phyloP scores from a whole-genome alignment of 2,888 invertebrate species.

The Drosophila subsilvestris region DNA sequence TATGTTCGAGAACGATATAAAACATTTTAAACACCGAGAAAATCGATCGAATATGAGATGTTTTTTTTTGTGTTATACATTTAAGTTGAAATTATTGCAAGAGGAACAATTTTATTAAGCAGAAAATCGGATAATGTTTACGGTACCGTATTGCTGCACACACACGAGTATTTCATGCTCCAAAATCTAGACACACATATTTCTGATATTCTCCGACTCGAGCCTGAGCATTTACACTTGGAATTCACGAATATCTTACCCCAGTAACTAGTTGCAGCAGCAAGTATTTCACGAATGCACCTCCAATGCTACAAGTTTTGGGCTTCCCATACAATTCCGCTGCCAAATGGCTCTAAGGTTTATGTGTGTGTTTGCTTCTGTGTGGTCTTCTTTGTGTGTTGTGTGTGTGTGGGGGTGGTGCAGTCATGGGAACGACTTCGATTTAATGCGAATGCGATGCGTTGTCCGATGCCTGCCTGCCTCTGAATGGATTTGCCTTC shows the following conservation, averaged over 20 bases:
- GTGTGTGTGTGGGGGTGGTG: constrained; percentile 15
- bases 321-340: constrained; percentile 62
- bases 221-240: background rate
- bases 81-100: no score
- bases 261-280: constrained; percentile 1
- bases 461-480: constrained; percentile 44
- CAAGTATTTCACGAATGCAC: constrained; percentile 46
- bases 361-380: constrained; percentile 5
- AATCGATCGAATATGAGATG: no score
- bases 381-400: constrained; percentile 4
- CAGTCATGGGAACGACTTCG: constrained; percentile 70
- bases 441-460: constrained; percentile 79
- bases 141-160: background rate
- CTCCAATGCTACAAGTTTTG: constrained; percentile 31
- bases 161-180: background rate
- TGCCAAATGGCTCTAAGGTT: constrained; percentile 69
- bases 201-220: background rate
- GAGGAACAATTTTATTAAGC: no score
- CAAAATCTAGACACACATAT: background rate
- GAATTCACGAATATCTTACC: constrained; percentile 14
- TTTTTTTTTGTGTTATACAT: no score
- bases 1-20: no score
- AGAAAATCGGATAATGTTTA: no score
- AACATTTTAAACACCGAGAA: no score
- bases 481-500: constrained; percentile 49